A percentile compares a stretch with the other conserved stretches of the same genome.
Evolutionary conservation across 2,888 invertebrate species (phyloP).

Genomic region (Scrobipalpa atriplicella): DNA sequence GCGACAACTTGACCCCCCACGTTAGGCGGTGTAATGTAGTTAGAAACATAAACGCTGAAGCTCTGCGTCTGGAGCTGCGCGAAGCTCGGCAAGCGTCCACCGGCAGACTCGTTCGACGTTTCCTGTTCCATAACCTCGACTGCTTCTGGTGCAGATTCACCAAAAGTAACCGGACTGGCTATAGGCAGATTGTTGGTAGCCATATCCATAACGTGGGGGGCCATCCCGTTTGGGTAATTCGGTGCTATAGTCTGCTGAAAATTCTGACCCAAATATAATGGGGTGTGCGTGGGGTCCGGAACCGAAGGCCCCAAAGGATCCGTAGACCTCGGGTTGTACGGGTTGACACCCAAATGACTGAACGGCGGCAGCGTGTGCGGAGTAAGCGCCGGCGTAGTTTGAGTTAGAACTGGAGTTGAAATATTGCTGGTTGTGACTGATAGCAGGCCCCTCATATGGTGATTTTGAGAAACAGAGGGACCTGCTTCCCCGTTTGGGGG

Average conservation of each 20-base stretch:
- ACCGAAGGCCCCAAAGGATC: constrained; percentile 83
- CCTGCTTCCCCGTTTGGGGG: constrained; percentile 98
- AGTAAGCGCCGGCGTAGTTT: constrained; percentile 81
- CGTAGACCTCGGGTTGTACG: constrained; percentile 83
- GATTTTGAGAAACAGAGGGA: constrained; percentile 94
- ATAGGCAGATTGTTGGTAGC: constrained; percentile 86
- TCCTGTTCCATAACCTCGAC: constrained; percentile 77
- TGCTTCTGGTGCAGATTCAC: constrained; percentile 83
- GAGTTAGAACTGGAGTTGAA: constrained; percentile 82
- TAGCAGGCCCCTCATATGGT: constrained; percentile 95
- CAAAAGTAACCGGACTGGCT: constrained; percentile 92
- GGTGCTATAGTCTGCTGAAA: constrained; percentile 84
- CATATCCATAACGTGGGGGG: constrained; percentile 93
- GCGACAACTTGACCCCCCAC: constrained; percentile 89
- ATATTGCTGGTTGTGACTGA: constrained; percentile 88
- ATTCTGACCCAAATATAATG: constrained; percentile 84
- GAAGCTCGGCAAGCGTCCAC: constrained; percentile 85
- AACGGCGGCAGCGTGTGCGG: constrained; percentile 82
- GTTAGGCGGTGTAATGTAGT: constrained; percentile 85
- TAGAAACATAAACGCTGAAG: constrained; percentile 83
- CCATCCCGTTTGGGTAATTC: constrained; percentile 93
- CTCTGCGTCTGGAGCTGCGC: constrained; percentile 84
- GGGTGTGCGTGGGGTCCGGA: constrained; percentile 83
- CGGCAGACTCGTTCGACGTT: constrained; percentile 66
- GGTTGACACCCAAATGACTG: constrained; percentile 83